Base-by-base conservation (phyloP, 2,113 vertebrate species). In the Microcebus ravelobensis region DNA sequence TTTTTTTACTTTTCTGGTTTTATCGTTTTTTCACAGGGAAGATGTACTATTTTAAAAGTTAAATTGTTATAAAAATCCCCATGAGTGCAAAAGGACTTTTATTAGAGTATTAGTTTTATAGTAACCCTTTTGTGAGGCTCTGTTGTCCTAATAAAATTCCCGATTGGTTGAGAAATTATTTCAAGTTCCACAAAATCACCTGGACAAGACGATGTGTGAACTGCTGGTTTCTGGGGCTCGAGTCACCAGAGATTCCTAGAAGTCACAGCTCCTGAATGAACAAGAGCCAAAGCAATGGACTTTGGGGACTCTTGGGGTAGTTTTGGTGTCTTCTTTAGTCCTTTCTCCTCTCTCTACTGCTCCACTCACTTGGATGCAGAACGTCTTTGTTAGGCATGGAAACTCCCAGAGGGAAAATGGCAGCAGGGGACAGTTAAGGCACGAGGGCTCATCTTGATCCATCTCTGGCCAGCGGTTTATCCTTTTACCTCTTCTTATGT, bases 141-240 rank as follows among this genome's bases (percentile, higher is more conserved):
- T 34, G 39, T 57, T 90, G 55, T 95, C 70, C 55, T 92, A 86
- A 76, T 76, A 87, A 85, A 96, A 81, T 42, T 90, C 18, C 6
- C 67, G 15, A 50, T 71, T 77, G 48, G 31, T 36, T 94, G 52
- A 91, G 82, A 92, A 92, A 80, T 85, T 39, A 61, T 94, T 95
- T 92, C 31, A 63, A 5, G 39, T 67, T 77, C 23, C 79, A 95
- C 11, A 68, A 91, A 94, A 85, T 48, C 74, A 73, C 9, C 87
- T 77, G n/a, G 15, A 11, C 0, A 15, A 12, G 74, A 68, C 96
- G 27, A 79, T 13, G 3, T 74, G 25, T 63, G 12, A 1, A 67
- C 76, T 89, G 42, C 34, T 52, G 57, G 70, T 76, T 90, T 87
- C 76, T 79, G 23, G 39, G 31, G 6, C 36, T 68, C 61, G 1